These are phyloP conservation scores for Anthopleura xanthogrammica DNA, from an alignment of 92 coral and sea anemone genomes.

Conservation along the genomic window DNA sequence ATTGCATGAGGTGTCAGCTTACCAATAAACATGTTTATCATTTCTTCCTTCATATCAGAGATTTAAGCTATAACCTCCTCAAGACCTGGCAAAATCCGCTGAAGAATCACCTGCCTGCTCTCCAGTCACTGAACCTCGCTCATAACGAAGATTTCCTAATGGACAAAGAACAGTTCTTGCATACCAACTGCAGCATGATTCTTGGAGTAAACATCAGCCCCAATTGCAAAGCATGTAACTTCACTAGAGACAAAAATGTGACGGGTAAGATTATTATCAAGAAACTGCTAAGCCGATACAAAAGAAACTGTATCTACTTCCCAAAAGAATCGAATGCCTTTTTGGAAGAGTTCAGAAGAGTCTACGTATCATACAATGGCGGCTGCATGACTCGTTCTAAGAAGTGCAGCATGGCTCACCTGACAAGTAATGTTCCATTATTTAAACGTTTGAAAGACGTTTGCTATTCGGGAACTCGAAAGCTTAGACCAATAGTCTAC, in stretches of 20 bases:
- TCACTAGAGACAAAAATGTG: conserved; percentile 21
- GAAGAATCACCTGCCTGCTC: conserved; percentile 29
- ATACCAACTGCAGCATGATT: conserved; percentile 21
- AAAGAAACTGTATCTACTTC: conserved; percentile 12
- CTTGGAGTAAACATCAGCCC: conserved; percentile 27
- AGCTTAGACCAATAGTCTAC: conserved; percentile 35
- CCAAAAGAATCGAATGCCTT: conserved; percentile 20
- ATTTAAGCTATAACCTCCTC: conserved; percentile 33
- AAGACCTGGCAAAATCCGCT: conserved; percentile 33
- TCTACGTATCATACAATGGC: conserved; percentile 20
- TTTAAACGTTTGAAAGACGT: conserved; percentile 20
- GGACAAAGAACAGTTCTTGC: background rate
- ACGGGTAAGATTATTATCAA: conserved; percentile 3
- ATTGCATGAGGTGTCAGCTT: too few species aligned
- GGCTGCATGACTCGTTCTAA: conserved; percentile 3
- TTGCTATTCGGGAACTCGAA: conserved; percentile 38
- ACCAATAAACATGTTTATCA: too few species aligned
- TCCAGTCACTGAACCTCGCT: conserved; percentile 31
- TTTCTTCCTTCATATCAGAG: conserved; percentile 8
- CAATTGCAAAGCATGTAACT: conserved; percentile 38
- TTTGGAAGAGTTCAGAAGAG: conserved; percentile 26
- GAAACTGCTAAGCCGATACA: conserved; percentile 13
- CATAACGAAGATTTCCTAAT: conserved; percentile 27
- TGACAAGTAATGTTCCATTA: background rate
- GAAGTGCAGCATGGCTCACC: background rate